These are phyloP conservation scores for Bedellia somnulentella DNA, from an alignment of 2,888 invertebrate species.

Conservation along the genomic window DNA sequence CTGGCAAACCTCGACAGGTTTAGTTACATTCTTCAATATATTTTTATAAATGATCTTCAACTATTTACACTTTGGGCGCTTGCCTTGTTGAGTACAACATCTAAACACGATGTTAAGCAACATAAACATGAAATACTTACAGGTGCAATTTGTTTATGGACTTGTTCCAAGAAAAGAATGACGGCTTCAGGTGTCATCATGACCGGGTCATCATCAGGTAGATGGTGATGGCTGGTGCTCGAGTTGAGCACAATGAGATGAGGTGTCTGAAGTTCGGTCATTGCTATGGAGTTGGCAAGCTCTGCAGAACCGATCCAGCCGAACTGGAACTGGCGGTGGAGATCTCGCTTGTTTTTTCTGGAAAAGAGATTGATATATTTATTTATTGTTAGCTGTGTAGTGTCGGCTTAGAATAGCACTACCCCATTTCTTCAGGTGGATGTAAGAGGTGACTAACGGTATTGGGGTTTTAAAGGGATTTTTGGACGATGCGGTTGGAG, in stretches of 20 bases:
- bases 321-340: conserved; percentile 86
- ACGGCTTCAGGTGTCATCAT: conserved; percentile 81
- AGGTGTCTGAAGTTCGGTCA: conserved; percentile 82
- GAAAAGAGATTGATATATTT: conserved; percentile 10
- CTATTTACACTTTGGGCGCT: too few species aligned
- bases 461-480: too few species aligned
- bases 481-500: too few species aligned
- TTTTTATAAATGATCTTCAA: too few species aligned
- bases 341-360: conserved; percentile 66
- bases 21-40: too few species aligned
- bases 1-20: too few species aligned
- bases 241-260: conserved; percentile 90
- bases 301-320: conserved; percentile 93
- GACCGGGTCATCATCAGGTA: conserved; percentile 82
- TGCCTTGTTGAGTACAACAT: too few species aligned
- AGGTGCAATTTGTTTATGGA: conserved; percentile 76
- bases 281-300: conserved; percentile 90
- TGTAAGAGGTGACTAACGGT: too few species aligned
- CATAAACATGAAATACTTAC: conserved; percentile 64
- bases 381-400: neutral
- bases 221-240: conserved; percentile 88
- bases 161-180: conserved; percentile 72
- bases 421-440: too few species aligned
- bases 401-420: too few species aligned
- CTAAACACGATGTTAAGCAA: too few species aligned